phyloP scores from a whole-genome alignment of 2,113 vertebrate genomes.

The Felis catus region DNA sequence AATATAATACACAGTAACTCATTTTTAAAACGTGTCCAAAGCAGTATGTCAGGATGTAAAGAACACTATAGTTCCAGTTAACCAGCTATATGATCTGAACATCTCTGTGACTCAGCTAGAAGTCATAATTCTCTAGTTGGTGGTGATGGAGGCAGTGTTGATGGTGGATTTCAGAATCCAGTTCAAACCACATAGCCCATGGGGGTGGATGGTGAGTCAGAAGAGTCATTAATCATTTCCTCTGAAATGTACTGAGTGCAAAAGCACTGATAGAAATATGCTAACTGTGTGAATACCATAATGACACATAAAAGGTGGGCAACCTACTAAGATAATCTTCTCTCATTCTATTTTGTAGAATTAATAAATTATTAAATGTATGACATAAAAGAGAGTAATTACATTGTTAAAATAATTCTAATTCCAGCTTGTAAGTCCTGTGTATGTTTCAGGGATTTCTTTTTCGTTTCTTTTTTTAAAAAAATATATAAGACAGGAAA shows the following conservation, averaged over 20 bases:
- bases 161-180: not conserved
- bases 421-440: not conserved
- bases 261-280: not conserved
- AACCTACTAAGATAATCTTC: not conserved
- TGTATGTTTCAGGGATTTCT: not conserved
- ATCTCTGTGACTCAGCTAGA: not conserved
- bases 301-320: not conserved
- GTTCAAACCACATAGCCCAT: not conserved
- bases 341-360: not conserved
- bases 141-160: not conserved
- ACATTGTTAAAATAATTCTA: not conserved
- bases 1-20: not conserved
- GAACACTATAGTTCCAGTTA: not conserved
- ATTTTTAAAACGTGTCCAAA: not conserved
- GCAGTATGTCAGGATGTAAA: not conserved
- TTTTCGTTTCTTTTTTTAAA: not conserved
- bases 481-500: not conserved
- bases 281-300: not conserved
- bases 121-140: not conserved
- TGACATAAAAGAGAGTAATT: conserved; percentile 16
- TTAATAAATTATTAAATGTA: not conserved
- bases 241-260: not conserved
- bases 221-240: not conserved
- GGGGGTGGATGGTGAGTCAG: not conserved
- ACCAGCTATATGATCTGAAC: not conserved